A percentile compares a stretch with the other conserved stretches of the same genome.
phyloP scores from a whole-genome alignment of 2,888 invertebrate genomes.

The Drosophila emarginata region DNA sequence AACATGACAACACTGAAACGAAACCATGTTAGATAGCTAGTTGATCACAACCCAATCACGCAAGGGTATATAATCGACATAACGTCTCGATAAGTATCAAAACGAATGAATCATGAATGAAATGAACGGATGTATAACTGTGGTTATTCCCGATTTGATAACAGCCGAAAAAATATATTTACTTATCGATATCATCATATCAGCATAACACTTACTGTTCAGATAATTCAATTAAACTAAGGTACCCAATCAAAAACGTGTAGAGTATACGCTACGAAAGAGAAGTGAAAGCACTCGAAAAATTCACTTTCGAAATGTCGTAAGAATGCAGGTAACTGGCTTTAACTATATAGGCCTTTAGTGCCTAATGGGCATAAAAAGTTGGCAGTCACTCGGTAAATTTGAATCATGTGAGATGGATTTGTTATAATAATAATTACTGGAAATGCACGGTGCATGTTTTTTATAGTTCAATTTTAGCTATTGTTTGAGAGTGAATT shows the following conservation, averaged over 20 bases:
- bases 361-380: not conserved
- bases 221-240: not conserved
- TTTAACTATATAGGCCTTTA: slow-evolving; percentile 5
- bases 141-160: not conserved
- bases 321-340: slow-evolving; percentile 20
- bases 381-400: not conserved
- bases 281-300: slow-evolving; percentile 39
- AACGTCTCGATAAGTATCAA: not conserved
- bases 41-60: not conserved
- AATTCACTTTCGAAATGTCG: slow-evolving; percentile 28
- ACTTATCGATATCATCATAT: not conserved
- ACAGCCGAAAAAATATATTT: not conserved
- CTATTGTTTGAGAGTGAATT: too few species aligned
- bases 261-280: slow-evolving; percentile 18
- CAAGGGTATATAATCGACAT: not conserved
- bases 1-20: too few species aligned
- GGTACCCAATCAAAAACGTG: not conserved
- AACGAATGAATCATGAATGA: not conserved
- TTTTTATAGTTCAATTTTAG: too few species aligned
- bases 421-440: too few species aligned
- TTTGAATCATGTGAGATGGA: too few species aligned
- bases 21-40: too few species aligned
- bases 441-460: too few species aligned
- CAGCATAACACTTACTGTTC: not conserved
- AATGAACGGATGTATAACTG: not conserved